A percentile compares a stretch with the other conserved stretches of the same genome.
phyloP scores from a whole-genome alignment of 2,113 vertebrate genomes.

The Nymphicus hollandicus region DNA sequence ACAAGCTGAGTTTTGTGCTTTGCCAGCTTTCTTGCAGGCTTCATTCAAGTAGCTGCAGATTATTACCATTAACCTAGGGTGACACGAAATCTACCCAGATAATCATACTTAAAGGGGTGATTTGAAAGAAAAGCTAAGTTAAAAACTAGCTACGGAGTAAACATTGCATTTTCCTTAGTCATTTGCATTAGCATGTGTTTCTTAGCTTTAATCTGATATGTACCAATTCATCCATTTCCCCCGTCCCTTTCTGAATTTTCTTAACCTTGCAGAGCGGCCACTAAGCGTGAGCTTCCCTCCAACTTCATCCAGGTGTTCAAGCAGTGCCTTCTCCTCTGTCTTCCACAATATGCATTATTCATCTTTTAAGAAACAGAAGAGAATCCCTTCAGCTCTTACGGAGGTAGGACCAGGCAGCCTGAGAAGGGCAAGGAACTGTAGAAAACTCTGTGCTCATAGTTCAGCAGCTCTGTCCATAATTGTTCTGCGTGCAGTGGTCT shows the following conservation, averaged over 20 bases:
- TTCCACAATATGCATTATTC: slow-evolving; percentile 92
- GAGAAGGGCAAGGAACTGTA: background rate
- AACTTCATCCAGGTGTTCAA: slow-evolving; percentile 76
- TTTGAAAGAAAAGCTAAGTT: background rate
- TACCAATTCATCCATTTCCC: background rate
- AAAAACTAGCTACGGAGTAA: background rate
- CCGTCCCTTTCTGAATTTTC: background rate
- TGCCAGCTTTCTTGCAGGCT: background rate
- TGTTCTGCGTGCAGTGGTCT: background rate
- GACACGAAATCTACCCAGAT: background rate
- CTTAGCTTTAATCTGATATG: background rate
- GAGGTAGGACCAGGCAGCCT: slow-evolving; percentile 77
- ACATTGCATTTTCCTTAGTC: background rate
- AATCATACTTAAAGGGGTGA: background rate
- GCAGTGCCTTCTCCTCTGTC: slow-evolving; percentile 86
- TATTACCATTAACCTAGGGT: background rate
- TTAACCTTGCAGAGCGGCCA: slow-evolving; percentile 71
- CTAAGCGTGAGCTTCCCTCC: slow-evolving; percentile 79
- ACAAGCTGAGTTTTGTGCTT: background rate
- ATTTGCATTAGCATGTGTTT: background rate
- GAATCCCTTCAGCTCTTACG: slow-evolving; percentile 83
- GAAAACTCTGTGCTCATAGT: background rate
- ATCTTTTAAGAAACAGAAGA: slow-evolving; percentile 89
- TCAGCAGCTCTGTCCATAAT: background rate
- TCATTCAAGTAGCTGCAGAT: background rate